Conservation (phyloP, 2,113 vertebrate species). For the Ornithorhynchus anatinus region DNA sequence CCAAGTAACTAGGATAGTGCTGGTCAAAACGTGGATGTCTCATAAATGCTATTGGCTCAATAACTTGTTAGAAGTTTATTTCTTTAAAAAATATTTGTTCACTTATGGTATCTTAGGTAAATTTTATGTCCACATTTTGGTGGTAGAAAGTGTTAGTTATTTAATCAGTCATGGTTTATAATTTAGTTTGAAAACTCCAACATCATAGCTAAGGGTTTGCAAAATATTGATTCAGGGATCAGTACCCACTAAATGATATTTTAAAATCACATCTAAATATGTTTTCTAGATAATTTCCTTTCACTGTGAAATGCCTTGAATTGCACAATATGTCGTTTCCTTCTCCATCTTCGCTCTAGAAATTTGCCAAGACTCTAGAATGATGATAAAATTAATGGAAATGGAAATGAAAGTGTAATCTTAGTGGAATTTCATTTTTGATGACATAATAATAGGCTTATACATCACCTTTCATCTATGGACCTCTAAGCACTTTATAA, state of each 20-base stretch:
- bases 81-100: slow-evolving; percentile 40
- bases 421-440: slow-evolving; percentile 57
- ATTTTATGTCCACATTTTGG: slow-evolving; percentile 39
- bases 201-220: slow-evolving; percentile 61
- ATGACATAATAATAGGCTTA: slow-evolving; percentile 68
- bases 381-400: slow-evolving; percentile 59
- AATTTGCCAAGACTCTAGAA: slow-evolving; percentile 47
- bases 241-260: slow-evolving; percentile 62
- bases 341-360: slow-evolving; percentile 38
- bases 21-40: no score
- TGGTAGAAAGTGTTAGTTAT: slow-evolving; percentile 53
- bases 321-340: slow-evolving; percentile 41
- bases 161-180: slow-evolving; percentile 59
- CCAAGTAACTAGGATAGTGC: no score
- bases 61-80: no score
- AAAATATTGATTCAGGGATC: slow-evolving; percentile 65
- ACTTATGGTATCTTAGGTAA: slow-evolving; percentile 48
- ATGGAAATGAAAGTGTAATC: slow-evolving; percentile 57
- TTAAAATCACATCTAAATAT: slow-evolving; percentile 55
- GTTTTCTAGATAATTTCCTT: slow-evolving; percentile 56
- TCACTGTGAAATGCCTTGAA: slow-evolving; percentile 31
- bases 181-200: slow-evolving; percentile 66
- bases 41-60: no score
- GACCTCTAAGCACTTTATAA: slow-evolving; percentile 63
- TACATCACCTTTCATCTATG: slow-evolving; percentile 61